These are phyloP conservation scores for Noctua comes DNA, from an alignment of 2,888 invertebrate species.

Conservation along the genomic window DNA sequence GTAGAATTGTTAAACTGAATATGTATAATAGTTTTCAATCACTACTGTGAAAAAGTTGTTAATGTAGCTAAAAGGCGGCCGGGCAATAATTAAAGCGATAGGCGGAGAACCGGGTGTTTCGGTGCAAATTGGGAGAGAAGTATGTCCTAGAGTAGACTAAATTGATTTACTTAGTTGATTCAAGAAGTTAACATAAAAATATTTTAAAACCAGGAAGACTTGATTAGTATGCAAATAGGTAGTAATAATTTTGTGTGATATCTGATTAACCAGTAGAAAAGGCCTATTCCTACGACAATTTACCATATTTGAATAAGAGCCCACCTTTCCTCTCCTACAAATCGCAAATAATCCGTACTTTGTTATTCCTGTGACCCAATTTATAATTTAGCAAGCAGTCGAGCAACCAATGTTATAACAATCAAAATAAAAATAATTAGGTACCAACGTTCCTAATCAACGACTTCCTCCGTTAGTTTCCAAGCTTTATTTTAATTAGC, in stretches of 20 bases:
- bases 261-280: background rate
- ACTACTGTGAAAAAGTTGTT: background rate
- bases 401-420: conserved; percentile 34
- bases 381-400: conserved; percentile 29
- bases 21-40: background rate
- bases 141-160: too few species aligned
- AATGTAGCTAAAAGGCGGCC: background rate
- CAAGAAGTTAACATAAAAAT: background rate
- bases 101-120: background rate
- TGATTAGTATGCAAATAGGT: background rate
- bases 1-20: conserved; percentile 2
- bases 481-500: conserved; percentile 79
- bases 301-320: background rate
- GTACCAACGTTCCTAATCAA: conserved; percentile 68
- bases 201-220: background rate
- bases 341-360: background rate
- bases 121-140: background rate
- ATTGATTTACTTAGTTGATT: background rate
- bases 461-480: conserved; percentile 70
- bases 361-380: conserved; percentile 30
- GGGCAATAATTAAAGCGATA: background rate
- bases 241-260: background rate
- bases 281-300: background rate
- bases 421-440: conserved; percentile 60
- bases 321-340: background rate